A percentile compares a stretch with the other conserved stretches of the same genome.
Conservation (phyloP, 2,888 invertebrate genomes). For the Acrocyrtus sp. region DNA sequence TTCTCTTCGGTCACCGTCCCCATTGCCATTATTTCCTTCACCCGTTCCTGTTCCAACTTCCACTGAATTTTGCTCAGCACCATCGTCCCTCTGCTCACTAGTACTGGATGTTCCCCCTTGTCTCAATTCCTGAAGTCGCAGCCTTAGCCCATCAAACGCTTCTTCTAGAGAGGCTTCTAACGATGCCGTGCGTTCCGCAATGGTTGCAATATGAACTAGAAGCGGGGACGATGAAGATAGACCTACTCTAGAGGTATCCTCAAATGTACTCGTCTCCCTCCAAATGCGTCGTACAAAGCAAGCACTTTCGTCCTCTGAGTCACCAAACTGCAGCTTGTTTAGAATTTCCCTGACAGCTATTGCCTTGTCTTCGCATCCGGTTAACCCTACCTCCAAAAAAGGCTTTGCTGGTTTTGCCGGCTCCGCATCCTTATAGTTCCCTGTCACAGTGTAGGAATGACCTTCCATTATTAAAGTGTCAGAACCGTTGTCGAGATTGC, state of each 20-base stretch:
- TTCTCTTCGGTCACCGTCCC: not conserved
- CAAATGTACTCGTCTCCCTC: conserved; percentile 24
- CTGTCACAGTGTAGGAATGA: conserved; percentile 19
- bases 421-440: conserved; percentile 20
- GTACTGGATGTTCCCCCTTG: too few relatives aligned
- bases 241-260: not conserved
- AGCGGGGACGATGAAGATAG: not conserved
- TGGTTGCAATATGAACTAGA: conserved; percentile 15
- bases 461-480: not conserved
- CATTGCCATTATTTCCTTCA: too few relatives aligned
- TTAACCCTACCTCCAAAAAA: conserved; percentile 22
- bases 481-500: not conserved
- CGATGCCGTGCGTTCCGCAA: conserved; percentile 28
- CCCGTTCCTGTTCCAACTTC: not conserved
- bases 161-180: conserved; percentile 29
- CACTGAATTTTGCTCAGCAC: not conserved
- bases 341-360: conserved; percentile 21
- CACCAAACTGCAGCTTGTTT: conserved; percentile 27
- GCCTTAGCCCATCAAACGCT: conserved; percentile 19
- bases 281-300: conserved; percentile 31
- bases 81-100: conserved; percentile 1
- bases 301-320: conserved; percentile 29
- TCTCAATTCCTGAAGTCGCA: conserved; percentile 18
- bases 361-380: conserved; percentile 31
- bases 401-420: conserved; percentile 27